Percentiles rank a stretch among this genome's conserved stretches.
Evolutionary conservation across 2,113 vertebrate species (phyloP).

Genomic region (Sarotherodon lohbergeri): DNA sequence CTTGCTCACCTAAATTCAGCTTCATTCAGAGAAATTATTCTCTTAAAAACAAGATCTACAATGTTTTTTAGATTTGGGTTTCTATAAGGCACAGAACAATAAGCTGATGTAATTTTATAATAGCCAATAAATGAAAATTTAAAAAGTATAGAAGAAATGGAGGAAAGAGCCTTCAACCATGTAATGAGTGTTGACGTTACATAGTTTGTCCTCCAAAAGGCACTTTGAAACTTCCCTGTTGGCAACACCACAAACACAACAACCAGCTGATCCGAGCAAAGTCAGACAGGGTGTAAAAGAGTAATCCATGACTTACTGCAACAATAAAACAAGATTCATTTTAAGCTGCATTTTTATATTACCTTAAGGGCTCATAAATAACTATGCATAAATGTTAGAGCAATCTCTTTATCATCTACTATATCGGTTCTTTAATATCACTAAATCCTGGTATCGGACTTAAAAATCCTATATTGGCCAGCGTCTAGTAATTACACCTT

Average conservation of each 20-base stretch:
- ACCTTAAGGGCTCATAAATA: background rate
- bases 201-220: background rate
- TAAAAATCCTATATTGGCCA: background rate
- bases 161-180: background rate
- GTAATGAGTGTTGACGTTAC: background rate
- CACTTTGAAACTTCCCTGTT: background rate
- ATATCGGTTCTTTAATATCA: background rate
- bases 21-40: background rate
- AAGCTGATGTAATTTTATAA: background rate
- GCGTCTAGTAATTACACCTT: background rate
- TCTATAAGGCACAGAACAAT: rapidly evolving
- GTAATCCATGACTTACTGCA: background rate
- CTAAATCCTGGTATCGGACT: rapidly evolving
- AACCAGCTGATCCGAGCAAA: background rate
- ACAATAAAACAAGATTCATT: background rate
- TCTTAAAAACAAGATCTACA: background rate
- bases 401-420: background rate
- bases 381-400: background rate
- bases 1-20: background rate
- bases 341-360: background rate
- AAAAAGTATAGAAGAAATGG: background rate
- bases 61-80: background rate
- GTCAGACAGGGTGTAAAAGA: background rate
- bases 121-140: background rate
- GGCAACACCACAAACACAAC: background rate